Evolutionary conservation across 1,140 invertebrate species (phyloP).

Genomic region (Apis mellifera): DNA sequence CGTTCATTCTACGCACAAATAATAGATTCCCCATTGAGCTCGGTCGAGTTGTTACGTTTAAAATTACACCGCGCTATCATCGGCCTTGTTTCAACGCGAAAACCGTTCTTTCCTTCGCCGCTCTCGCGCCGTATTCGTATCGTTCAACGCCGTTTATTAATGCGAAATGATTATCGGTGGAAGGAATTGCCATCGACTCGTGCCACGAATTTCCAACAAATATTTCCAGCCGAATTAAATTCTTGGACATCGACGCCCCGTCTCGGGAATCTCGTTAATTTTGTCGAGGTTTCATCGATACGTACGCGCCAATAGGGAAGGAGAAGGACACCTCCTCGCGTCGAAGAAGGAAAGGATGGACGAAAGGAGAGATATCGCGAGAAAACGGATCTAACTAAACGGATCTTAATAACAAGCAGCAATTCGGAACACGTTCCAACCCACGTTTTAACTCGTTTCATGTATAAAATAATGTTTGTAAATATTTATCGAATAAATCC

Average conservation of each 20-base stretch:
- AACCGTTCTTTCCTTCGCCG: background rate
- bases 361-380: background rate
- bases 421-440: too few relatives aligned
- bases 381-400: background rate
- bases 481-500: too few relatives aligned
- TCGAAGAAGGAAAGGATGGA: background rate
- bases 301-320: background rate
- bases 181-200: constrained; percentile 9
- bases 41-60: background rate
- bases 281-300: constrained; percentile 50
- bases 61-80: constrained; percentile 6
- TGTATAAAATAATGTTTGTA: too few relatives aligned
- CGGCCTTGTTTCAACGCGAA: background rate
- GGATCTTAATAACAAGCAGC: too few relatives aligned
- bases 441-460: too few relatives aligned
- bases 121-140: background rate
- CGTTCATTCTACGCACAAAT: background rate
- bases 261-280: constrained; percentile 59
- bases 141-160: constrained; percentile 19
- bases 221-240: constrained; percentile 61
- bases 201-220: constrained; percentile 43
- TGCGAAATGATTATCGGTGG: background rate
- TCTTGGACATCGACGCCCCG: constrained; percentile 58
- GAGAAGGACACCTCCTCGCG: background rate
- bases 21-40: background rate